Percentiles rank a stretch among this genome's conserved stretches.
These are phyloP conservation scores for Cerastoderma edule DNA, from an alignment of 2,888 invertebrate species.

Conservation along the genomic window DNA sequence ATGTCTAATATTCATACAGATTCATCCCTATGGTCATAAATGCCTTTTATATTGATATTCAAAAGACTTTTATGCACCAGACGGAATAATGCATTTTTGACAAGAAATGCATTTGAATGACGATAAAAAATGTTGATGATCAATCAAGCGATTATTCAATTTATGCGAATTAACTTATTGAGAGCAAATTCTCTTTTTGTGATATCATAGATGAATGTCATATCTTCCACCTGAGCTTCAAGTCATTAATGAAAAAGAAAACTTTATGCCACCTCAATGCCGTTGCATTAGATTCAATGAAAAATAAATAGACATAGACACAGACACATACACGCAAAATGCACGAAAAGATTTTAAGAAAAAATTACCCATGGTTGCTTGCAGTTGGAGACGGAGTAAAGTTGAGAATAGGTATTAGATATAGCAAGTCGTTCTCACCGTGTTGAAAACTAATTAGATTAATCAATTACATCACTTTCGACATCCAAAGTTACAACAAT, in stretches of 20 bases:
- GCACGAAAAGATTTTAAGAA: conserved; percentile 1
- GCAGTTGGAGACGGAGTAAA: background rate
- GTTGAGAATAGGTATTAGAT: background rate
- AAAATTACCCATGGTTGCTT: conserved; percentile 19
- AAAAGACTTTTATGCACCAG: too few species aligned
- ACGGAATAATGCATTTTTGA: background rate
- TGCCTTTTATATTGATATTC: too few species aligned
- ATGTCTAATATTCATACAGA: too few species aligned
- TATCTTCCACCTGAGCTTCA: background rate
- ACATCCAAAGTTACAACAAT: conserved; percentile 1
- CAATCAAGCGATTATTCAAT: background rate
- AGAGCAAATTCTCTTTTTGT: background rate
- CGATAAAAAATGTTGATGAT: too few species aligned
- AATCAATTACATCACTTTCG: background rate
- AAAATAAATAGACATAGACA: background rate
- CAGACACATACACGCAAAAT: background rate
- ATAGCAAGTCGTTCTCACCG: conserved; percentile 20
- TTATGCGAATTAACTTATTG: background rate
- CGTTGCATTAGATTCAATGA: background rate
- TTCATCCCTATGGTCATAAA: too few species aligned
- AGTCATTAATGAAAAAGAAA: background rate
- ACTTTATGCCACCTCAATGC: background rate
- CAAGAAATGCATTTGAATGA: too few species aligned
- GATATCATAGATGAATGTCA: background rate
- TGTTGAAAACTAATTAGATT: background rate